Evolutionary conservation across 35 echinoderm and acorn worm genomes (phyloP).

Genomic region (Anneissia japonica): DNA sequence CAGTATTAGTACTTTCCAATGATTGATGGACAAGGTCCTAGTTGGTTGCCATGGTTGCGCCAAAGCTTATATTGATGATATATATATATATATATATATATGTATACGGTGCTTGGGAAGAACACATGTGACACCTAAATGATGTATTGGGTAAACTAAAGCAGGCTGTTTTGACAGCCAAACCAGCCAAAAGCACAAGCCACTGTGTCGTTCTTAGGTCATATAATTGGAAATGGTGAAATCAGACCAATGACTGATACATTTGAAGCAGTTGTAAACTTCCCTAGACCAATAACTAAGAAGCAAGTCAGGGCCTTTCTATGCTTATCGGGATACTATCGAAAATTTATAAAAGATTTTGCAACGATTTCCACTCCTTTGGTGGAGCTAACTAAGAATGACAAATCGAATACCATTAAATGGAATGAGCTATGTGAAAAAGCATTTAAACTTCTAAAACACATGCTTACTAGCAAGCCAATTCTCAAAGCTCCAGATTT

Average conservation of each 20-base stretch:
- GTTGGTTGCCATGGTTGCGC: not conserved
- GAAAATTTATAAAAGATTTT: not conserved
- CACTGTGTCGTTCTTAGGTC: not conserved
- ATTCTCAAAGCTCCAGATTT: not conserved
- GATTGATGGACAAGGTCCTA: not conserved
- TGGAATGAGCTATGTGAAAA: not conserved
- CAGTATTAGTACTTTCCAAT: not conserved
- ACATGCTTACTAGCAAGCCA: not conserved
- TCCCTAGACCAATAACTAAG: not conserved
- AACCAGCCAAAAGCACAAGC: not conserved
- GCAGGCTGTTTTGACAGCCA: not conserved
- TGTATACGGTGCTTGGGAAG: no score
- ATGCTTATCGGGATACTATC: not conserved
- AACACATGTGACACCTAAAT: not conserved
- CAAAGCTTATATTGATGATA: slow-evolving; percentile 4
- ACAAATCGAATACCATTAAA: not conserved
- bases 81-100: not conserved
- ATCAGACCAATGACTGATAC: not conserved
- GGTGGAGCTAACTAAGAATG: not conserved
- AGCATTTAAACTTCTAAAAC: not conserved
- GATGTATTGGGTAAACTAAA: not conserved
- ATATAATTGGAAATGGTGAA: not conserved
- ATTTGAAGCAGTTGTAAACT: not conserved
- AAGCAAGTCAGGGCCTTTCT: not conserved
- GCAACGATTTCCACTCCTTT: not conserved